A percentile compares a stretch with the other conserved stretches of the same genome.
These are phyloP conservation scores for Anolis carolinensis DNA, from an alignment of 2,113 vertebrate species.

Conservation along the genomic window DNA sequence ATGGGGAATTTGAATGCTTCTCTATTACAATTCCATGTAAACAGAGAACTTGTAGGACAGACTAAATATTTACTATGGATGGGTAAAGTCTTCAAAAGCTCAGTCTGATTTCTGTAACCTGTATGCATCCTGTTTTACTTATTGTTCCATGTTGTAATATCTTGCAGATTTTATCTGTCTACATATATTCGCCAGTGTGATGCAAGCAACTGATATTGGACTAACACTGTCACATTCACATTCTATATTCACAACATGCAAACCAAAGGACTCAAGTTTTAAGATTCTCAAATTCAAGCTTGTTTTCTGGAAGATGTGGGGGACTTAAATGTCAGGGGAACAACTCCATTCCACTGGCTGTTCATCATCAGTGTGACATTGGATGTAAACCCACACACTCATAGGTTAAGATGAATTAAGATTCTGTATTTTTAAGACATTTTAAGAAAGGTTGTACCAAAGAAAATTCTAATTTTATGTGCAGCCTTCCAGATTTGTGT, in stretches of 20 bases:
- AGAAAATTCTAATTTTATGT: background rate
- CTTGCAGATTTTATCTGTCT: background rate
- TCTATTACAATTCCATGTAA: too few species aligned
- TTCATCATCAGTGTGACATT: too few species aligned
- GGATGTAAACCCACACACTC: too few species aligned
- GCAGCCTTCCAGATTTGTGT: background rate
- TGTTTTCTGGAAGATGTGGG: too few species aligned
- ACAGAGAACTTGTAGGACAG: too few species aligned
- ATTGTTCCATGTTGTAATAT: background rate
- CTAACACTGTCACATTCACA: background rate
- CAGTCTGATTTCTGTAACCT: background rate
- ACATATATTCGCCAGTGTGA: too few species aligned
- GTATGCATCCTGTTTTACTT: background rate
- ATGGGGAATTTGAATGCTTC: background rate
- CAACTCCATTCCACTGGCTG: too few species aligned
- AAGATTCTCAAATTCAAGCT: too few species aligned
- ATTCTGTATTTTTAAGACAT: background rate
- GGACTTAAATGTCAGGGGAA: too few species aligned
- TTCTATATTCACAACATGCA: background rate
- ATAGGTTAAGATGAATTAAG: background rate
- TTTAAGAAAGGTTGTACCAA: background rate
- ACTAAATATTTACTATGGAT: background rate
- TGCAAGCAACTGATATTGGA: too few species aligned
- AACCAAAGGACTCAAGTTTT: too few species aligned
- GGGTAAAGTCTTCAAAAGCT: background rate